These are phyloP conservation scores for Corapipo altera DNA, from an alignment of 2,113 vertebrate genomes.

Conservation along the genomic window DNA sequence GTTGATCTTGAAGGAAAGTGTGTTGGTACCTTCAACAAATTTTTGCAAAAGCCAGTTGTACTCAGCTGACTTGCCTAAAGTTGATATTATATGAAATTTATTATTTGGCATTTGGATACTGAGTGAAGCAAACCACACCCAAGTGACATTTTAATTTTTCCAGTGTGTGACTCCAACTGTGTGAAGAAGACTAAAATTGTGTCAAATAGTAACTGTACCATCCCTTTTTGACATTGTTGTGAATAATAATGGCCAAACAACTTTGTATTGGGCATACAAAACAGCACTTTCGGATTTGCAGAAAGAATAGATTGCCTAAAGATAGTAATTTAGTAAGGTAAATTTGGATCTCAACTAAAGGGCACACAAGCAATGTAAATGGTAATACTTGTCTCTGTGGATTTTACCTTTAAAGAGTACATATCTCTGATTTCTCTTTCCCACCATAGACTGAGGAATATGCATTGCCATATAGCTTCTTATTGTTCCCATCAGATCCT, in stretches of 20 bases:
- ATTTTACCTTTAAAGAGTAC: slow-evolving; percentile 33
- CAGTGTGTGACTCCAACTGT: neutral
- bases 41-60: neutral
- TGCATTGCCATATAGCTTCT: neutral
- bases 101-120: neutral
- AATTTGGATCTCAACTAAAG: slow-evolving; percentile 20
- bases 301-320: neutral
- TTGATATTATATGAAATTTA: neutral
- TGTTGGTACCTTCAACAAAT: neutral
- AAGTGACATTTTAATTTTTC: neutral
- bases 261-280: neutral
- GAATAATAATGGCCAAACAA: neutral
- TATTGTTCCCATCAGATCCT: neutral
- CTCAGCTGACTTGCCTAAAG: neutral
- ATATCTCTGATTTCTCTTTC: neutral
- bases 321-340: neutral
- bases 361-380: slow-evolving; percentile 1
- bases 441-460: neutral
- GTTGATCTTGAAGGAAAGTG: neutral
- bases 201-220: neutral
- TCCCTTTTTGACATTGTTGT: neutral
- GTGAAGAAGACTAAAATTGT: neutral
- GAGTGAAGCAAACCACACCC: neutral
- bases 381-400: neutral
- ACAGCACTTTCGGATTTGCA: neutral